These are phyloP conservation scores for Cavia aperea DNA, from an alignment of 2,113 vertebrate genomes.

Conservation along the genomic window DNA sequence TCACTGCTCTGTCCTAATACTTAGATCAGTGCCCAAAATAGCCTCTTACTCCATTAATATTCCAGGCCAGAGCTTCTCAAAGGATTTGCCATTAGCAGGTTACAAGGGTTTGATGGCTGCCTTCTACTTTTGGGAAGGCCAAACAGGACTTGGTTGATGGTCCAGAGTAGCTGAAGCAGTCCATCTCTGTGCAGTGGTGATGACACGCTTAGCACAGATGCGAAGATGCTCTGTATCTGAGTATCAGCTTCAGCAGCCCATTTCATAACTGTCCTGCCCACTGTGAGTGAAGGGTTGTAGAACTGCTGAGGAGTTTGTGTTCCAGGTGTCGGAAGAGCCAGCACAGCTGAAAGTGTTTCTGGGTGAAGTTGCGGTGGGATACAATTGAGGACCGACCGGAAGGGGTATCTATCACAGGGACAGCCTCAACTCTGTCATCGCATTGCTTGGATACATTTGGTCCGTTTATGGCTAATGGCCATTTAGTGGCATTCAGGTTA, in stretches of 20 bases:
- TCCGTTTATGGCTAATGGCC: not conserved
- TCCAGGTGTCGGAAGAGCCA: not conserved
- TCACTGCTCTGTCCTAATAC: not conserved
- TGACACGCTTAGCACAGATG: fast-evolving
- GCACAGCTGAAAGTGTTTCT: not conserved
- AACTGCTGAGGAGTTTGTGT: not conserved
- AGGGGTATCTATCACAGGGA: not conserved
- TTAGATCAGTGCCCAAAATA: not conserved
- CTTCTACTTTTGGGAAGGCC: not conserved
- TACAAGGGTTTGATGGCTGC: not conserved
- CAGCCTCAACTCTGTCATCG: not conserved
- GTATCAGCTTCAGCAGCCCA: fast-evolving
- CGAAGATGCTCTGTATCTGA: not conserved
- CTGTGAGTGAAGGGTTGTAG: fast-evolving
- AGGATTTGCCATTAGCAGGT: not conserved
- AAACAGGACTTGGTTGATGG: not conserved
- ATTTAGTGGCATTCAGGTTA: not conserved
- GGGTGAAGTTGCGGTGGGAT: too few species aligned
- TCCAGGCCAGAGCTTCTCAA: not conserved
- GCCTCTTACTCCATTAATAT: not conserved
- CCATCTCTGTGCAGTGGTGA: not conserved
- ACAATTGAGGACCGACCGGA: not conserved
- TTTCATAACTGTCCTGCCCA: not conserved
- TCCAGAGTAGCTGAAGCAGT: not conserved
- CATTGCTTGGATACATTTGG: too few species aligned